Conservation (phyloP, 2,113 vertebrate genomes). For the Stigmatopora argus region DNA sequence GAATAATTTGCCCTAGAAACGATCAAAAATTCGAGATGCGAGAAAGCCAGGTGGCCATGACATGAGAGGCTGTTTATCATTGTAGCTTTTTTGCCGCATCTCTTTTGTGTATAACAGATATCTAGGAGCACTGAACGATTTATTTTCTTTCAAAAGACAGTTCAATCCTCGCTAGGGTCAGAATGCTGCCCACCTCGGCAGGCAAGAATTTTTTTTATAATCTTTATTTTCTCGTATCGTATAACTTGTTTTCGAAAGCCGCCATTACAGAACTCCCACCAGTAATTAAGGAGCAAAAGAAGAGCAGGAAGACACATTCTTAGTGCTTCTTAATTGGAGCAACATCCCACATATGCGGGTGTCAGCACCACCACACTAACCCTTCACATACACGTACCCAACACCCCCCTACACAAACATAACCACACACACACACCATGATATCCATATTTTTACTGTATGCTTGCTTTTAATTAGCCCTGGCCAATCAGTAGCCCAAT, state of each 20-base stretch:
- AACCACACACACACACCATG: not conserved
- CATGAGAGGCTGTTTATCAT: too few species aligned
- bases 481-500: constrained; percentile 70
- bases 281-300: constrained; percentile 65
- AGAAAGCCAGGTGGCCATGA: too few species aligned
- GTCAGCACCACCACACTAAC: constrained; percentile 21
- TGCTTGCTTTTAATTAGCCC: constrained; percentile 62
- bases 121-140: too few species aligned
- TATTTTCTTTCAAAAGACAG: too few species aligned
- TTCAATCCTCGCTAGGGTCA: too few species aligned
- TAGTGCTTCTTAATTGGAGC: constrained; percentile 69
- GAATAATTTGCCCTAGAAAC: too few species aligned
- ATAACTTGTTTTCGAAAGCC: constrained; percentile 56
- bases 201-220: not conserved
- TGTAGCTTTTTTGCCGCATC: too few species aligned
- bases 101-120: too few species aligned
- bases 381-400: not conserved
- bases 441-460: constrained; percentile 21
- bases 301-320: constrained; percentile 52
- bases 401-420: constrained; percentile 11
- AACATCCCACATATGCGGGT: constrained; percentile 54
- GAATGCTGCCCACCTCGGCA: too few species aligned
- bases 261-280: constrained; percentile 55
- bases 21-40: too few species aligned
- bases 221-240: constrained; percentile 20